Percentiles rank a stretch among this genome's conserved stretches.
Evolutionary conservation across 2,888 invertebrate species (phyloP).

Genomic region (Drosophila silvestris): DNA sequence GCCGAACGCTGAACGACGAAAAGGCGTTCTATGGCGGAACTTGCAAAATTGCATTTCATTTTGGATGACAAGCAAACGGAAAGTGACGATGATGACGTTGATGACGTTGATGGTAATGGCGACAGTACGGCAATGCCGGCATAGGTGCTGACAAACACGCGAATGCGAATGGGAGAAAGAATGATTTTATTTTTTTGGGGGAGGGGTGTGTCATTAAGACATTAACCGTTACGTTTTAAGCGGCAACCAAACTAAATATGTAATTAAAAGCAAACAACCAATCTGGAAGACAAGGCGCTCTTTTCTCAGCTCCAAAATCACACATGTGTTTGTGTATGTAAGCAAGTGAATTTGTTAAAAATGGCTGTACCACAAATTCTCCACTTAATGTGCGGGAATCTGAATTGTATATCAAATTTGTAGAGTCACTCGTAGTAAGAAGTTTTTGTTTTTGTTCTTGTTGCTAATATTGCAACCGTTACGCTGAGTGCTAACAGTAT

Average conservation of each 20-base stretch:
- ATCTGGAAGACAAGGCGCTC: constrained; percentile 36
- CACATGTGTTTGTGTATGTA: constrained; percentile 14
- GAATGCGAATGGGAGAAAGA: constrained; percentile 16
- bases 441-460: constrained; percentile 13
- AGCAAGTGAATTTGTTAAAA: constrained; percentile 44
- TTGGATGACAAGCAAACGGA: constrained; percentile 36
- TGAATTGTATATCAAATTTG: constrained; percentile 30
- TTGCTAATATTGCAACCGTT: constrained; percentile 39
- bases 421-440: constrained; percentile 41
- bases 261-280: constrained; percentile 77
- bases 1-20: constrained; percentile 5
- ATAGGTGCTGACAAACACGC: constrained; percentile 25
- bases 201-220: constrained; percentile 60
- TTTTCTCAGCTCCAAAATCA: constrained; percentile 47
- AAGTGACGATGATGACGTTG: constrained; percentile 17
- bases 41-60: constrained; percentile 58
- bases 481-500: constrained; percentile 45
- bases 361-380: constrained; percentile 2
- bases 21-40: constrained; percentile 12
- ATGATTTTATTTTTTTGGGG: background rate
- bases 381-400: constrained; percentile 16
- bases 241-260: constrained; percentile 63
- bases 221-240: constrained; percentile 67
- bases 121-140: constrained; percentile 19
- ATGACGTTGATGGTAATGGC: constrained; percentile 3